Evolutionary conservation across 2,113 vertebrate genomes (phyloP).

Genomic region (Protobothrops flavoviridis): DNA sequence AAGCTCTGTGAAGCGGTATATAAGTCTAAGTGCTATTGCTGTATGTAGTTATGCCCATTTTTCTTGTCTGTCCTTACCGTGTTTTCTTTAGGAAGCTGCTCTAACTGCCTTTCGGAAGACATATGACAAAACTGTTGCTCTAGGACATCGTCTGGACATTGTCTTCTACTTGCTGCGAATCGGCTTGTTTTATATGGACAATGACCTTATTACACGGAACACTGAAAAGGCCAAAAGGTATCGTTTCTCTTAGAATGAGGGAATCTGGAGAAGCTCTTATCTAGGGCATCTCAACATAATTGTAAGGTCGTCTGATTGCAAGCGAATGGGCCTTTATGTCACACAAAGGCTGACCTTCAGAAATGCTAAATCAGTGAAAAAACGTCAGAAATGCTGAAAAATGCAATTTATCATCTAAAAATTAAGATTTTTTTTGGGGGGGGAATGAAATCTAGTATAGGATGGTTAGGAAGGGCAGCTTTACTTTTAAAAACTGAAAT

Average conservation of each 20-base stretch:
- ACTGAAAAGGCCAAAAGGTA: conserved; percentile 98
- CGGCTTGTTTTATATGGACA: conserved; percentile 98
- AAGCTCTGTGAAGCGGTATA: background rate
- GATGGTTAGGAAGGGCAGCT: background rate
- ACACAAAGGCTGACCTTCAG: background rate
- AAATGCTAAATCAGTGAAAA: background rate
- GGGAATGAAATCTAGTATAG: background rate
- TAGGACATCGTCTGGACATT: conserved; percentile 94
- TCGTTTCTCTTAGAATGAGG: background rate
- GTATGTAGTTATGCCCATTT: background rate
- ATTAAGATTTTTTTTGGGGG: background rate
- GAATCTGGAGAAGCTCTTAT: background rate
- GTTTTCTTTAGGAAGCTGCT: conserved; percentile 83
- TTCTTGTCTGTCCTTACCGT: background rate
- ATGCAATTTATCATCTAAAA: background rate
- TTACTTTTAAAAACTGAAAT: background rate
- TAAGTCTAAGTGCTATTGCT: background rate
- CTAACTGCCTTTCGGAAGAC: conserved; percentile 95
- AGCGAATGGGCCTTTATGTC: background rate
- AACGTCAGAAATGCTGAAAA: background rate
- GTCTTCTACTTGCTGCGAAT: conserved; percentile 97
- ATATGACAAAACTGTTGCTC: conserved; percentile 94
- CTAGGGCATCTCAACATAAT: background rate
- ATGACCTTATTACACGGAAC: conserved; percentile 96
- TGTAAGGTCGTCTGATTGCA: background rate